Conservation (phyloP, 2,797 vertebrate species). For the Argyrosomus regius region DNA sequence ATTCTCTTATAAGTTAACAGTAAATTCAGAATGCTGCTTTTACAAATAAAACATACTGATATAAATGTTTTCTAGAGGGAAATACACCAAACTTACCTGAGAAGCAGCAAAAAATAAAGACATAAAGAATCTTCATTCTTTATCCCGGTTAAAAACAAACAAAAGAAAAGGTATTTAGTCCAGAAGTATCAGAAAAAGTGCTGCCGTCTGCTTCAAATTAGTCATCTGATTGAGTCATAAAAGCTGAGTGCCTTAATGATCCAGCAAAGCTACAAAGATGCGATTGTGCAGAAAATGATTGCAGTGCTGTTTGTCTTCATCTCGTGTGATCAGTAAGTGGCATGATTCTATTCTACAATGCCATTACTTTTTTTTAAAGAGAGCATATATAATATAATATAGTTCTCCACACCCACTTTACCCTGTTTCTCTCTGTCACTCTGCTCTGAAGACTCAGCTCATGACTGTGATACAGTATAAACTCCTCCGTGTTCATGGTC, state of each 20-base stretch:
- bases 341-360: neutral
- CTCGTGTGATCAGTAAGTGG: slow-evolving; percentile 28
- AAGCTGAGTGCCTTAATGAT: neutral
- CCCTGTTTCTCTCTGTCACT: neutral
- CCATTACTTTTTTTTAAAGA: neutral
- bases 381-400: neutral
- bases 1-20: neutral
- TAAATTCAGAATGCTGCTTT: neutral
- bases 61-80: neutral
- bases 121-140: slow-evolving; percentile 62
- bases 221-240: slow-evolving; percentile 40
- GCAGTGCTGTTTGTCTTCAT: slow-evolving; percentile 17
- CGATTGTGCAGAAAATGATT: slow-evolving; percentile 8
- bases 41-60: neutral
- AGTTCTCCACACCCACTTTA: neutral
- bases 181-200: neutral
- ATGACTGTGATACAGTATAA: slow-evolving; percentile 37
- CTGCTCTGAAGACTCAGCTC: slow-evolving; percentile 27
- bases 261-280: slow-evolving; percentile 12
- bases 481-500: slow-evolving; percentile 26
- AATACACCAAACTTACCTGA: slow-evolving; percentile 64
- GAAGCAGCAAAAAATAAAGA: slow-evolving; percentile 50
- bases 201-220: neutral
- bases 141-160: slow-evolving; percentile 8
- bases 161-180: neutral